Evolutionary conservation across 2,797 vertebrate species (phyloP).

Genomic region (Helicolenus hilgendorfi): DNA sequence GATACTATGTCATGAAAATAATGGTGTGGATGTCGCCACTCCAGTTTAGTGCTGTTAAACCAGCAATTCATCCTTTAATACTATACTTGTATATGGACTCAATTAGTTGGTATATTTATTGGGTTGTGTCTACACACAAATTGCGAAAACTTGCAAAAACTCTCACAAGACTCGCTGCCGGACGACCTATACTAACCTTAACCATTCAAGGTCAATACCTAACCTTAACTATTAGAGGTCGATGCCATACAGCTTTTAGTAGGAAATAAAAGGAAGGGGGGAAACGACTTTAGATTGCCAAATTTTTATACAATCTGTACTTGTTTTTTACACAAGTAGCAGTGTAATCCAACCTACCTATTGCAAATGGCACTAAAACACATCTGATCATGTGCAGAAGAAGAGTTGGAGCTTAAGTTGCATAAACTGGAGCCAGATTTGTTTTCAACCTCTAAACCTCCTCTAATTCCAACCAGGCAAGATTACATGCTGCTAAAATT

Average conservation of each 20-base stretch:
- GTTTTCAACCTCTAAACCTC: background rate
- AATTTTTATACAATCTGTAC: too few species aligned
- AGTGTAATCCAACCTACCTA: too few species aligned
- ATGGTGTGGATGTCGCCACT: background rate
- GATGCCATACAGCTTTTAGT: too few species aligned
- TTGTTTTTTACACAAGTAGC: too few species aligned
- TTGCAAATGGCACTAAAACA: background rate
- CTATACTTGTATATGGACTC: background rate
- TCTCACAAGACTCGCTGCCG: too few species aligned
- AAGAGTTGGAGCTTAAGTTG: background rate
- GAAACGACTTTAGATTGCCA: background rate
- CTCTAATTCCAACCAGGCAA: background rate
- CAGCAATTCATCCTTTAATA: background rate
- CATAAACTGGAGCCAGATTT: slow-evolving; percentile 3
- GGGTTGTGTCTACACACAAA: too few species aligned
- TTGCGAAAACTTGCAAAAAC: too few species aligned
- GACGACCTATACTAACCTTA: too few species aligned
- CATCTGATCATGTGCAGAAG: background rate
- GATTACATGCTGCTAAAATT: slow-evolving; percentile 27
- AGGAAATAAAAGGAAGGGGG: background rate
- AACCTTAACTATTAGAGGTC: too few species aligned
- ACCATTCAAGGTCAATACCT: too few species aligned
- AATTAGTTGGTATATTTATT: background rate
- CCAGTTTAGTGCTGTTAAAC: background rate
- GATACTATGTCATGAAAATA: background rate